phyloP scores from a whole-genome alignment of 2,113 vertebrate species.

The Pangasianodon gigas region DNA sequence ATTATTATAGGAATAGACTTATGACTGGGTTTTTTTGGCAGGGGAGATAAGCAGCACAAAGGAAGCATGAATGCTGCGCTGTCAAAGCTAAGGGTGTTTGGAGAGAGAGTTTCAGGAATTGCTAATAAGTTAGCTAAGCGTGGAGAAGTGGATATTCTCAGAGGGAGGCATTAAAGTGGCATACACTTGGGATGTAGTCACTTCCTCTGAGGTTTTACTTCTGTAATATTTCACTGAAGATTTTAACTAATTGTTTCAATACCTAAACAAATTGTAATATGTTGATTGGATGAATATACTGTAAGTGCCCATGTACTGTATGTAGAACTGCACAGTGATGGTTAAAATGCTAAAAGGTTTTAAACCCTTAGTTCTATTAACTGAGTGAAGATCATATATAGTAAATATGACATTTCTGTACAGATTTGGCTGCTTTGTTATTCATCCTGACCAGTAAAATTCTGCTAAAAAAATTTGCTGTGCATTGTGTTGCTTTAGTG shows the following conservation, averaged over 20 bases:
- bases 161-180: not conserved
- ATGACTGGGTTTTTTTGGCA: conserved; percentile 28
- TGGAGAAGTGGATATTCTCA: not conserved
- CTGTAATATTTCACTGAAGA: not conserved
- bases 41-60: conserved; percentile 13
- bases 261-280: not conserved
- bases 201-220: not conserved
- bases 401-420: not conserved
- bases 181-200: not conserved
- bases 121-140: not conserved
- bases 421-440: not conserved
- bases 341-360: not conserved
- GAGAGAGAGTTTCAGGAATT: not conserved
- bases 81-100: not conserved
- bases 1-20: conserved; percentile 32
- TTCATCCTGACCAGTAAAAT: not conserved
- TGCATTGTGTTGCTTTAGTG: not conserved
- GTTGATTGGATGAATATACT: not conserved
- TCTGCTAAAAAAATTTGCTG: not conserved
- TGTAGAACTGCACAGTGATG: not conserved
- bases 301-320: not conserved
- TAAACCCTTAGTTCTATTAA: not conserved
- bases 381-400: not conserved
- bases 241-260: not conserved
- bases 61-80: not conserved